phyloP scores from a whole-genome alignment of 2,113 vertebrate genomes.

The Zosterops japonicus region DNA sequence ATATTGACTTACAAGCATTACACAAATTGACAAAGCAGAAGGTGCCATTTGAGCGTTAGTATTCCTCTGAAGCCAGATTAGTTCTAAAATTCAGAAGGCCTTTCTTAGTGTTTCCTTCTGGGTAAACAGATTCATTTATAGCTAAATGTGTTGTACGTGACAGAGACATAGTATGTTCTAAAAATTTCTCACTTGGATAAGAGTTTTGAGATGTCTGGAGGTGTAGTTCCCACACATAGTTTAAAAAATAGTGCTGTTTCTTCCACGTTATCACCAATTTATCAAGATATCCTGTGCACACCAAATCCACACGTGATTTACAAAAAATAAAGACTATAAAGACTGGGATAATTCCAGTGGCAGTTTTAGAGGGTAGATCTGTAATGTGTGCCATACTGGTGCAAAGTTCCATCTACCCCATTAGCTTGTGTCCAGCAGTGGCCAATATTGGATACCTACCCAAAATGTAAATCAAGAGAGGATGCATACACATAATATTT shows the following conservation, averaged over 20 bases:
- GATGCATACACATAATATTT: not conserved
- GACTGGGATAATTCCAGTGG: not conserved
- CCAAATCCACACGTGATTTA: rapidly evolving
- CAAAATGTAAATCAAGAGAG: not conserved
- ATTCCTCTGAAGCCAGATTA: not conserved
- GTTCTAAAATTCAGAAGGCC: not conserved
- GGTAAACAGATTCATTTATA: not conserved
- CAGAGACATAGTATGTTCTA: not conserved
- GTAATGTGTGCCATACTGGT: not conserved
- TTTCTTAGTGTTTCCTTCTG: not conserved
- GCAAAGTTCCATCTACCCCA: not conserved
- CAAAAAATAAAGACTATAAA: not conserved
- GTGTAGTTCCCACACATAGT: not conserved
- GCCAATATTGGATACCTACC: not conserved
- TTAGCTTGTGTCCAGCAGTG: not conserved
- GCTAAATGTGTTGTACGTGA: not conserved
- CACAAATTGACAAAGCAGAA: constrained; percentile 1
- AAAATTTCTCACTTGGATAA: not conserved
- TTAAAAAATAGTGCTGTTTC: not conserved
- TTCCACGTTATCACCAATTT: not conserved
- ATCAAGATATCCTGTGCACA: not conserved
- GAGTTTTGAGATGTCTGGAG: not conserved
- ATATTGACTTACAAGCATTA: constrained; percentile 2
- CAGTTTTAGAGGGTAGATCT: not conserved
- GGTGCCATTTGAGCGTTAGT: not conserved